These are phyloP conservation scores for Cerastis rubricosa DNA, from an alignment of 2,888 invertebrate species.

Conservation along the genomic window DNA sequence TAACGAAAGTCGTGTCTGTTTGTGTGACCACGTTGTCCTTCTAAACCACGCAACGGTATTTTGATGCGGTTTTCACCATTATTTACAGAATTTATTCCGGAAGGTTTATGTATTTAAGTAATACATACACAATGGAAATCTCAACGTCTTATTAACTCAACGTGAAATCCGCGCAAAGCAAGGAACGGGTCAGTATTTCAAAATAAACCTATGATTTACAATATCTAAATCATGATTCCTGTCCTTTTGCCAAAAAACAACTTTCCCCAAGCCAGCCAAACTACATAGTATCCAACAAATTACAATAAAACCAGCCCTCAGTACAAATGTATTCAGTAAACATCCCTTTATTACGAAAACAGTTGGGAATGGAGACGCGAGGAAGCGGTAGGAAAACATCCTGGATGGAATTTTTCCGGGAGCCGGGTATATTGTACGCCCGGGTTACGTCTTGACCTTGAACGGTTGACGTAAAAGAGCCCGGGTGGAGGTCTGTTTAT, in stretches of 20 bases:
- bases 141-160: not conserved
- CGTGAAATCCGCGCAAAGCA: not conserved
- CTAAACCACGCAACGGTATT: not conserved
- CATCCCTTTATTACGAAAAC: constrained; percentile 60
- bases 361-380: constrained; percentile 36
- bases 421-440: constrained; percentile 30
- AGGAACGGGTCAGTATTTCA: not conserved
- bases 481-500: not conserved
- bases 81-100: not conserved
- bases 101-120: not conserved
- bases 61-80: not conserved
- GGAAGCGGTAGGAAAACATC: constrained; percentile 64
- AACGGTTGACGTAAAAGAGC: not conserved
- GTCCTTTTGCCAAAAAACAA: constrained; percentile 1
- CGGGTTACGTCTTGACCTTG: constrained; percentile 36
- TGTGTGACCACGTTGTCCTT: not conserved
- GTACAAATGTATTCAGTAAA: constrained; percentile 52
- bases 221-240: not conserved
- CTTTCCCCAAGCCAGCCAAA: not conserved
- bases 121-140: not conserved
- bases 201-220: not conserved
- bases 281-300: constrained; percentile 12
- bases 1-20: not conserved
- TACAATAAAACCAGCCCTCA: constrained; percentile 26
- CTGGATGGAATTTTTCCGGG: constrained; percentile 49